Percentiles rank a stretch among this genome's conserved stretches.
Evolutionary conservation across 2,113 vertebrate genomes (phyloP).

Genomic region (Sitta europaea): DNA sequence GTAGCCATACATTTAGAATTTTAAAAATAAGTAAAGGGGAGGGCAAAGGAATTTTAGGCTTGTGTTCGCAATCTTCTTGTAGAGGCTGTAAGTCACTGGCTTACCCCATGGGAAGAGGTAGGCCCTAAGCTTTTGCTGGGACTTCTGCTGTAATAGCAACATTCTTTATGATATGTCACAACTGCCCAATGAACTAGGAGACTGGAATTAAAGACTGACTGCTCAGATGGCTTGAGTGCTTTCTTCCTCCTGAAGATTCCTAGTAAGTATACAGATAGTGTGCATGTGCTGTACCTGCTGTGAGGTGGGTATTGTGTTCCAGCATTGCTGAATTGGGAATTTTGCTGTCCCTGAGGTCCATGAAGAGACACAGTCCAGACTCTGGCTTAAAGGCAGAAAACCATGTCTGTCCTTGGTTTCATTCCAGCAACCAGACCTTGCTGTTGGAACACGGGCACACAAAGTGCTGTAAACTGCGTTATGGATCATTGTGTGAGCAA

Average conservation of each 20-base stretch:
- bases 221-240: not conserved
- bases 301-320: not conserved
- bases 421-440: not conserved
- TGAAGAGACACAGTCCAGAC: not conserved
- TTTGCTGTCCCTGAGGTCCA: not conserved
- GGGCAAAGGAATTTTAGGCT: not conserved
- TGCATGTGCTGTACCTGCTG: rapidly evolving
- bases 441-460: not conserved
- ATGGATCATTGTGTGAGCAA: rapidly evolving
- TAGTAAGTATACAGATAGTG: not conserved
- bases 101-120: not conserved
- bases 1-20: not conserved
- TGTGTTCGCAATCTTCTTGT: not conserved
- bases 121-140: not conserved
- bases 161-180: not conserved
- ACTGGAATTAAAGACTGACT: not conserved
- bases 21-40: not conserved
- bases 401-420: not conserved
- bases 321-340: not conserved
- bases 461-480: not conserved
- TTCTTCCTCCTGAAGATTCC: not conserved
- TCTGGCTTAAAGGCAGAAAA: not conserved
- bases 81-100: not conserved
- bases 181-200: not conserved
- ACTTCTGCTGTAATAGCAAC: not conserved